Conservation (phyloP, 2,888 invertebrate genomes). For the Agriopis marginaria region DNA sequence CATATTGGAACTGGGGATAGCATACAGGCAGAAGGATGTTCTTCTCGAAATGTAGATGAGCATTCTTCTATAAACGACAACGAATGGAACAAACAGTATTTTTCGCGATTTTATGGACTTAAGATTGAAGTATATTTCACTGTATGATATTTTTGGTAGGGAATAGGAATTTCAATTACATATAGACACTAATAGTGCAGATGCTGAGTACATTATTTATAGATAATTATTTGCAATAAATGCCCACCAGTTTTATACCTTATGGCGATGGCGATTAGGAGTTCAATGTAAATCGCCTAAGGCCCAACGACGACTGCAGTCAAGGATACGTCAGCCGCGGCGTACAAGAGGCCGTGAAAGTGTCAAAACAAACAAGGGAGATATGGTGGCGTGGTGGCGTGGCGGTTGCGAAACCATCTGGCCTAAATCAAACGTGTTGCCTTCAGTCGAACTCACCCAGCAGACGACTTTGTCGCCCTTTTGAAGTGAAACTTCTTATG, state of each 20-base stretch:
- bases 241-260: background rate
- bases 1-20: slow-evolving; percentile 85
- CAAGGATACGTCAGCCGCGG: background rate
- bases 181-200: slow-evolving; percentile 1
- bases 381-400: too few species aligned
- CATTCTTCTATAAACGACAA: slow-evolving; percentile 73
- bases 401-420: too few species aligned
- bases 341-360: too few species aligned
- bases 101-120: slow-evolving; percentile 38
- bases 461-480: too few species aligned
- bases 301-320: background rate
- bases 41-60: slow-evolving; percentile 78
- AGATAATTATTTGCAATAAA: background rate
- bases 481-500: too few species aligned
- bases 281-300: background rate
- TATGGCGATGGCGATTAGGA: background rate
- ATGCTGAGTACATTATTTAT: background rate
- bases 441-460: too few species aligned
- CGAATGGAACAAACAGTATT: slow-evolving; percentile 57
- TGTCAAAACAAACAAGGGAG: too few species aligned
- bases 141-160: slow-evolving; percentile 23
- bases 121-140: slow-evolving; percentile 16
- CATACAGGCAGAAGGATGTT: slow-evolving; percentile 86
- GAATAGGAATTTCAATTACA: background rate
- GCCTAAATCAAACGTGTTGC: too few species aligned